phyloP scores from a whole-genome alignment of 1,140 invertebrate genomes.

The Aphelinus atriplicis region DNA sequence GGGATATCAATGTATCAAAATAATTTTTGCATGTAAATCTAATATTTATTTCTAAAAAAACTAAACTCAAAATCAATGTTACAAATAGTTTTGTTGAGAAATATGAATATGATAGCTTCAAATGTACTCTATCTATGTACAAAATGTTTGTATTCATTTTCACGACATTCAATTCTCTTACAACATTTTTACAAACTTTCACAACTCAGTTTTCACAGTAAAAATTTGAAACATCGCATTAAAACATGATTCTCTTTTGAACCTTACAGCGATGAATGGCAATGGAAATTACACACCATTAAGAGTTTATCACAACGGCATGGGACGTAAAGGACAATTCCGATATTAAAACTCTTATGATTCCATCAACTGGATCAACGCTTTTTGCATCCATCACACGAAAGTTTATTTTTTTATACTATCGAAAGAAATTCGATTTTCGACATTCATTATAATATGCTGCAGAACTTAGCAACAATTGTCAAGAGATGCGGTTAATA shows the following conservation, averaged over 20 bases:
- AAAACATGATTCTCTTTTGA: constrained; percentile 41
- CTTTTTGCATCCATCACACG: constrained; percentile 26
- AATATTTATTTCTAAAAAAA: no score
- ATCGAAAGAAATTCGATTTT: not conserved
- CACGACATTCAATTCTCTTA: no score
- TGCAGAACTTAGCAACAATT: constrained; percentile 26
- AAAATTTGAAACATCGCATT: constrained; percentile 5
- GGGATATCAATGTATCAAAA: no score
- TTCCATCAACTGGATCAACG: constrained; percentile 1
- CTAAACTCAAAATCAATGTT: no score
- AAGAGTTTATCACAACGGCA: constrained; percentile 80
- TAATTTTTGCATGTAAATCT: no score
- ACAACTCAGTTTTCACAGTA: no score
- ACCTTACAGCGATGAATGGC: constrained; percentile 71
- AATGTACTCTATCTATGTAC: no score
- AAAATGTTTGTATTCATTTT: no score
- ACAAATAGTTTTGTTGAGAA: no score
- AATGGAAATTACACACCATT: constrained; percentile 81
- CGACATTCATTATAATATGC: constrained; percentile 3
- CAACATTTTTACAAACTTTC: no score
- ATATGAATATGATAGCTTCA: no score
- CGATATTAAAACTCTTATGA: constrained; percentile 70
- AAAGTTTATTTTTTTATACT: constrained; percentile 37
- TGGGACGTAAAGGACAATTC: constrained; percentile 80
- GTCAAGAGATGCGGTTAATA: constrained; percentile 21